Conservation (phyloP, 2,113 vertebrate species). For the Piprites chloris region DNA sequence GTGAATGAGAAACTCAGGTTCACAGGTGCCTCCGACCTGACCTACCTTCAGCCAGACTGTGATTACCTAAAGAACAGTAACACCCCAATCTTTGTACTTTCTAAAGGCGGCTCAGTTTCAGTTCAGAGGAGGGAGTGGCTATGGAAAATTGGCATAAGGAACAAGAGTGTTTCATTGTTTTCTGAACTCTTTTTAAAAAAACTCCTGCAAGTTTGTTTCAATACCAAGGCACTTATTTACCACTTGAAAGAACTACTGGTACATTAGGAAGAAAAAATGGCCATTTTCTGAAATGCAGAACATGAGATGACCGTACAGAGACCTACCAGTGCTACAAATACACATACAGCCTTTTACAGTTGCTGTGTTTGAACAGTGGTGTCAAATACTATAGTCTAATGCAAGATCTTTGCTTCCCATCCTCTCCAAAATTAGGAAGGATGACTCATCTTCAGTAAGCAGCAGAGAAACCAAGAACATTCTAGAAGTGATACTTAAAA, state of each 20-base stretch:
- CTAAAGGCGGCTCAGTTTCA: background rate
- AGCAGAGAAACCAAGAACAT: background rate
- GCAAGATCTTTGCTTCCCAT: background rate
- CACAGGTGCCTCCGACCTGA: background rate
- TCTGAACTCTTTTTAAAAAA: background rate
- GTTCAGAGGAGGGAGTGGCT: conserved; percentile 3
- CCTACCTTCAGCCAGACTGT: background rate
- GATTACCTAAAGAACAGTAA: background rate
- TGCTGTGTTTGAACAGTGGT: background rate
- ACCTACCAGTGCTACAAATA: background rate
- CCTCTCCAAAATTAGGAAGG: background rate
- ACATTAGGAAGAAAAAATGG: background rate
- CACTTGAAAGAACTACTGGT: background rate
- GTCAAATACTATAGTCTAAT: background rate
- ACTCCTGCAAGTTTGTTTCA: background rate
- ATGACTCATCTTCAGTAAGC: background rate
- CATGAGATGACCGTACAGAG: background rate
- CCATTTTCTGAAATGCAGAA: background rate
- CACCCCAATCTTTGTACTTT: background rate
- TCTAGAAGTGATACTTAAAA: background rate
- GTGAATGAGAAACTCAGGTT: background rate
- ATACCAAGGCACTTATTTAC: background rate
- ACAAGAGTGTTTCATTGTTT: conserved; percentile 1
- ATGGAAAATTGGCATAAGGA: conserved; percentile 9
- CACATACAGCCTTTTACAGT: background rate